Evolutionary conservation across 1,140 invertebrate genomes (phyloP), one percentile per base, ranked within the genome.

Genomic region (Bombus turneri): DNA sequence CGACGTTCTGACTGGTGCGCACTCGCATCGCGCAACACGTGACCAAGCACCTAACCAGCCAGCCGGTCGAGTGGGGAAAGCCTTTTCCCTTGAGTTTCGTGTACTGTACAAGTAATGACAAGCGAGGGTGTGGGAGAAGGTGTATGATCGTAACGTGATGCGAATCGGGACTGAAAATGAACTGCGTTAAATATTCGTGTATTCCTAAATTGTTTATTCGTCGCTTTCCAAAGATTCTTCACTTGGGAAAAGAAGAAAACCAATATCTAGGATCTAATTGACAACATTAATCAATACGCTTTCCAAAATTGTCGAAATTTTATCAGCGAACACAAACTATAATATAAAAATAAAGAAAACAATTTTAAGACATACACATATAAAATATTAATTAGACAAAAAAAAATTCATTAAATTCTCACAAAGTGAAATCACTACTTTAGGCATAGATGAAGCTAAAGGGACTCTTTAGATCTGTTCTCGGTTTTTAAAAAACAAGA

Each of bases 71-170:
- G 59, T 28, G 81, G 81, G 81, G 81, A 75, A 82, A 78, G 74
- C 43, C 64, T 83, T 83, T 83, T 78, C 47, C 74, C 64, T 83
- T 18, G 83, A 85, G 83, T 80, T 85, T 85, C 83, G 68, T 73
- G 77, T 28, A 62, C 59, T 62, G 59, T 28, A 39, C 83, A 41
- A 80, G 41, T 85, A 85, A 85, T 64, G 57, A 80, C 68, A 85
- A 34, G 12, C 53, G 25, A 64, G 28, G 66, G 66, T 72, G 68
- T 28, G 47, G n/a, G 47, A 69, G 43, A 59, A 76, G 76, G 66
- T 69, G 81, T 57, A 71, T n/a, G 66, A 72, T 79, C 39, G 83
- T 78, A 78, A 84, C 53, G 66, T 22, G 83, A 80, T 77, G 39
- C 39, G 66, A 84, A 79, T 72, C 76, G n/a, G 39, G 57, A 79